phyloP scores from a whole-genome alignment of 2,797 vertebrate species.

The Acanthurus lineatus region DNA sequence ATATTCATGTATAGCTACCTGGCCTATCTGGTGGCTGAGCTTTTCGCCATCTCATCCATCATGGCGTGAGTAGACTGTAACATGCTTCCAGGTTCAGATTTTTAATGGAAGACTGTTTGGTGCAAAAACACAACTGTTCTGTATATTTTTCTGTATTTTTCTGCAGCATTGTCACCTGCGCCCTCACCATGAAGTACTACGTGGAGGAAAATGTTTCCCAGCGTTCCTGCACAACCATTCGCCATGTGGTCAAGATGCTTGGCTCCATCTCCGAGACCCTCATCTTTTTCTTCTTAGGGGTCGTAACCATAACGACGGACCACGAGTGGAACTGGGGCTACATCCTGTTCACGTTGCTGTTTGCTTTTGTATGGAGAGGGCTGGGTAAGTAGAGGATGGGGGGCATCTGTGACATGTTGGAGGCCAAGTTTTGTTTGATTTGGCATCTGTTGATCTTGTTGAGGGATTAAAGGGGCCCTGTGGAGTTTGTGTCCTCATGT shows the following conservation, averaged over 20 bases:
- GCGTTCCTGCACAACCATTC: conserved; percentile 96
- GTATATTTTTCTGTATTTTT: conserved; percentile 49
- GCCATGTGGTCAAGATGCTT: conserved; percentile 96
- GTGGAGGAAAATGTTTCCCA: conserved; percentile 98
- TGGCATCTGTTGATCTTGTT: neutral
- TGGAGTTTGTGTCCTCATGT: neutral
- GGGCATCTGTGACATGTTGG: neutral
- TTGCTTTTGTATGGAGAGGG: conserved; percentile 94
- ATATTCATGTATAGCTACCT: conserved; percentile 98
- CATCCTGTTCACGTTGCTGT: conserved; percentile 93
- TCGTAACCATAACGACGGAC: conserved; percentile 94
- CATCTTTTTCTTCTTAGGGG: conserved; percentile 98
- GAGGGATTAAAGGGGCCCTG: neutral
- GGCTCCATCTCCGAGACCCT: conserved; percentile 96
- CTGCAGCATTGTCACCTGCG: conserved; percentile 93
- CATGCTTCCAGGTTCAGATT: neutral
- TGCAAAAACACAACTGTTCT: neutral
- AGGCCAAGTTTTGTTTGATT: conserved; percentile 15
- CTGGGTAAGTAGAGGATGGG: conserved; percentile 85
- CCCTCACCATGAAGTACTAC: conserved; percentile 98
- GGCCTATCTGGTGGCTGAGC: conserved; percentile 95
- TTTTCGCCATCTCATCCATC: conserved; percentile 96
- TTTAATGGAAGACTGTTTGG: neutral
- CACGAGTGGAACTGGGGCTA: conserved; percentile 99
- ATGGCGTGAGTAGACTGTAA: conserved; percentile 92